Base-by-base conservation (phyloP, 2,113 vertebrate species). In the Salvator merianae region DNA sequence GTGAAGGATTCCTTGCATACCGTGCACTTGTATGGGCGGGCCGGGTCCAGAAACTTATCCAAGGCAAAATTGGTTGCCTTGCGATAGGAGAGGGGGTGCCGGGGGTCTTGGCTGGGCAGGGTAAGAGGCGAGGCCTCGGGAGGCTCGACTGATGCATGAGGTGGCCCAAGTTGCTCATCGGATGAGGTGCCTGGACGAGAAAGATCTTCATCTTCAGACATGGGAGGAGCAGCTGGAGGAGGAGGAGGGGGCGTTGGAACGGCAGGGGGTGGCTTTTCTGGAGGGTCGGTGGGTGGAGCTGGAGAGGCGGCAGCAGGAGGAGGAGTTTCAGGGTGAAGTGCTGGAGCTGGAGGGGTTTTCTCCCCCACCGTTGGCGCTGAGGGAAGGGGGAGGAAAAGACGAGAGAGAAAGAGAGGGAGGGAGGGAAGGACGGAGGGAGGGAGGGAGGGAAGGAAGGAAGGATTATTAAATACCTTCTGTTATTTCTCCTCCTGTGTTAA, bases 1-100 rank as follows among this genome's bases (percentile, higher is more conserved):
- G 97, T 94, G 92, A 98, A 98, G 47, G 95, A 96, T 90, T 98
- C 97, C 91, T 97, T 95, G 86, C 97, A 98, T 68, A 98, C 96
- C 1, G 96, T 96, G 91, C 98, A 98, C 93, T 97, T 98, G 93
- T 97, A 98, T 14, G 96, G 96, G 65, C 95, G 94, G 53, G 94
- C 94, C 14, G 94, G 95, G 74, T 96, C 94, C 0, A 96, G 88
- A 85, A 95, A 96, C 74, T 96, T 96, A 84, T 95, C 94, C 81
- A 96, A 90, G n/a, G 93, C 93, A 26, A 96, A 94, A 87, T 96
- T 95, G 84, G 95, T 94, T 47, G 93, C 95, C 81, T 94, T 95
- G 50, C 94, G 92, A 40, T 95, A 95, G 72, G 92, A 91, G 40
- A 91, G 86, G 22, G 93, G 90, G 50, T 93, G 93, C 13, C 93